Conservation (phyloP, 2,113 vertebrate genomes). For the Lasiurus cinereus region DNA sequence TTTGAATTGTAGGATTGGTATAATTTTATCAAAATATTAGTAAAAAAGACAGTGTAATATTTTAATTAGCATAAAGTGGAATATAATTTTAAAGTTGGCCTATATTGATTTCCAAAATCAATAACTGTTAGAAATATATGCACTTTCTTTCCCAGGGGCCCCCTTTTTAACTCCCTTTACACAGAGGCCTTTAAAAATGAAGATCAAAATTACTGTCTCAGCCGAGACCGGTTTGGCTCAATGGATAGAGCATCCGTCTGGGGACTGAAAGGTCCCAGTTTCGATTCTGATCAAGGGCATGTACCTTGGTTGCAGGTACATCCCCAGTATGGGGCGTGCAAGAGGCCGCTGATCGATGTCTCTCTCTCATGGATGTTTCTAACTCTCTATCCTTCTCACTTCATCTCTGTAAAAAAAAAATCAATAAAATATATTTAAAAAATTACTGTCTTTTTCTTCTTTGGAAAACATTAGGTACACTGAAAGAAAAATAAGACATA, state of each 20-base stretch:
- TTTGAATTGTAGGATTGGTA: background rate
- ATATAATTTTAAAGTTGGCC: background rate
- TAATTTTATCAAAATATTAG: slow-evolving; percentile 64
- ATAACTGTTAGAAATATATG: background rate
- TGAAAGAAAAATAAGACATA: background rate
- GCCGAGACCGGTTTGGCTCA: too few relatives aligned
- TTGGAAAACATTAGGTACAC: background rate
- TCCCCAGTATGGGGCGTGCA: too few relatives aligned
- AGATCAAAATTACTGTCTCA: background rate
- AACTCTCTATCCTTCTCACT: too few relatives aligned
- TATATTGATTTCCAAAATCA: slow-evolving; percentile 2
- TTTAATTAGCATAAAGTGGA: slow-evolving; percentile 46
- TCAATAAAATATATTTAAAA: background rate
- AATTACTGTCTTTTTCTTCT: background rate
- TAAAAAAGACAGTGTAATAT: background rate
- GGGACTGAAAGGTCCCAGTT: too few relatives aligned
- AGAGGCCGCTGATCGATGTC: too few relatives aligned
- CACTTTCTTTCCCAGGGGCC: background rate
- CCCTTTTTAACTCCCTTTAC: background rate
- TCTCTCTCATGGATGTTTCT: too few relatives aligned
- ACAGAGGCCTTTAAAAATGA: background rate
- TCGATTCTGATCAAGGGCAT: too few relatives aligned
- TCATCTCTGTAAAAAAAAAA: too few relatives aligned
- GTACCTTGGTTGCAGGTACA: too few relatives aligned
- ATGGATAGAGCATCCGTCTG: too few relatives aligned